Evolutionary conservation across 2,113 vertebrate species (phyloP).

Genomic region (Pelecanus crispus): DNA sequence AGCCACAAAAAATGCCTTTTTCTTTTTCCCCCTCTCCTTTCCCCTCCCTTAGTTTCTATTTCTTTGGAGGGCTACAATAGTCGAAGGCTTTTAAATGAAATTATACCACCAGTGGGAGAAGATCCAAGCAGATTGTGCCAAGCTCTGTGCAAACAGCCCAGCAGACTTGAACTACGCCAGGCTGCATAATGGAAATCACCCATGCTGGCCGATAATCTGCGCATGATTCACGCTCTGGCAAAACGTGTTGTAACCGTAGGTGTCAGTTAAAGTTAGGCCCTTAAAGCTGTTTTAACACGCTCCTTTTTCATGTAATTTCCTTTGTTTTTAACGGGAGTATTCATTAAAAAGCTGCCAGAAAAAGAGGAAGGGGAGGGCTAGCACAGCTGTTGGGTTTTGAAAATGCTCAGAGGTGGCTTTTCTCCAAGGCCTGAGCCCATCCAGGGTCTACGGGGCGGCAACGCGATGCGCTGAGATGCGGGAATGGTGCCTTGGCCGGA

Average conservation of each 20-base stretch:
- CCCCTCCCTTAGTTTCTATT: neutral
- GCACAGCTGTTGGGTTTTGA: neutral
- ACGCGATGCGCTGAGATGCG: fast-evolving
- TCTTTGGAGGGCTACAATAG: neutral
- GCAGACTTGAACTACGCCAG: neutral
- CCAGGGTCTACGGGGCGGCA: neutral
- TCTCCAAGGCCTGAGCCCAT: neutral
- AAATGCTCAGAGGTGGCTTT: neutral
- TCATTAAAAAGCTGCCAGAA: neutral
- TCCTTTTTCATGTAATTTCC: neutral
- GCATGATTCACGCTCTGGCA: constrained; percentile 53
- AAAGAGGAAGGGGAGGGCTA: neutral
- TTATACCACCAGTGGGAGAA: neutral
- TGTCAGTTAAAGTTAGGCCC: neutral
- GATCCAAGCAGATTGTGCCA: neutral
- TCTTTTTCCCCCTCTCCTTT: fast-evolving
- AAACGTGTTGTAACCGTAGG: neutral
- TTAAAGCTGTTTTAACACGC: neutral
- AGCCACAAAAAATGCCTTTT: neutral
- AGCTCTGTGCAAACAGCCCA: neutral
- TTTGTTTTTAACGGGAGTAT: neutral
- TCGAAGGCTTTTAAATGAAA: neutral
- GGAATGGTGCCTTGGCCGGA: neutral
- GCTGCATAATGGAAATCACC: constrained; percentile 23
- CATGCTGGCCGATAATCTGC: neutral